Evolutionary conservation across 1,140 invertebrate genomes (phyloP).

Genomic region (Drosophila pachea): DNA sequence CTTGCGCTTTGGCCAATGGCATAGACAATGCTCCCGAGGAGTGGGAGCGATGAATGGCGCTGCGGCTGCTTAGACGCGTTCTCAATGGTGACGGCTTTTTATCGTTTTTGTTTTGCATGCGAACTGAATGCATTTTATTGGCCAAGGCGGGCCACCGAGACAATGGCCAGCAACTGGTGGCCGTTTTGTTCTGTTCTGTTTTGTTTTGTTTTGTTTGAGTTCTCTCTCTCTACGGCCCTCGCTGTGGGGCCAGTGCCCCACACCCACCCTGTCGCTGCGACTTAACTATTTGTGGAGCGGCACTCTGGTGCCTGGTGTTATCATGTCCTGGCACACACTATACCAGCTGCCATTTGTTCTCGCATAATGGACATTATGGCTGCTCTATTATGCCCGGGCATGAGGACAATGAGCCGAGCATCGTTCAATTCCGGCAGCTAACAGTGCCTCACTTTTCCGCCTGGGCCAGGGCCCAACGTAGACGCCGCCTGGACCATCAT

Average conservation of each 20-base stretch:
- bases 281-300: neutral
- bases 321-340: constrained; percentile 61
- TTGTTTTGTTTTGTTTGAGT: constrained; percentile 13
- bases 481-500: constrained; percentile 46
- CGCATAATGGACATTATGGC: constrained; percentile 70
- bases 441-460: constrained; percentile 21
- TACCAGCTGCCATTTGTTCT: constrained; percentile 62
- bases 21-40: constrained; percentile 63
- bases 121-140: constrained; percentile 72
- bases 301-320: constrained; percentile 37
- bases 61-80: constrained; percentile 70
- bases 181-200: constrained; percentile 1
- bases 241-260: neutral
- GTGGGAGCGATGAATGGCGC: constrained; percentile 35
- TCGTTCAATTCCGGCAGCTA: constrained; percentile 39
- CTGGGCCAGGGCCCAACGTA: neutral
- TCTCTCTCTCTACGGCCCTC: neutral
- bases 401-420: constrained; percentile 50
- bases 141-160: constrained; percentile 61
- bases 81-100: constrained; percentile 72
- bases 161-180: constrained; percentile 58
- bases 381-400: constrained; percentile 56
- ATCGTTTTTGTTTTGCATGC: constrained; percentile 74
- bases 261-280: neutral
- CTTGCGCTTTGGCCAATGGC: constrained; percentile 66